phyloP scores from a whole-genome alignment of 2,113 vertebrate species.

The Macrotus californicus region DNA sequence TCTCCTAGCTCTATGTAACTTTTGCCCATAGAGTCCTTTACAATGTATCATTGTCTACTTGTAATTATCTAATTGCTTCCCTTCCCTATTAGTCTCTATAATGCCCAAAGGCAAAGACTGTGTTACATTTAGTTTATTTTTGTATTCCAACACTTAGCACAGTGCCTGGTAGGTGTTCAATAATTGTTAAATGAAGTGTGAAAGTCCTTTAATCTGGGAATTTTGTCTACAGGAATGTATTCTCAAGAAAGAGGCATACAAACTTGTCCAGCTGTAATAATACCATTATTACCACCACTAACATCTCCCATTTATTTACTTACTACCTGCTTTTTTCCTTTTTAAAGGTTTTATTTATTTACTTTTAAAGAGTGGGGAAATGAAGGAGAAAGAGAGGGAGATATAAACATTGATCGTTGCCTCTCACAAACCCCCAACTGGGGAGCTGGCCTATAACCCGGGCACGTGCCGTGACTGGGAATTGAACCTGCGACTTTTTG shows the following conservation, averaged over 20 bases:
- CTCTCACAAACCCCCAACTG: too few relatives aligned
- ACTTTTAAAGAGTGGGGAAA: too few relatives aligned
- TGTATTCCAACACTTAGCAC: background rate
- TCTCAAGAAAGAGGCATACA: background rate
- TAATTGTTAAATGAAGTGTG: background rate
- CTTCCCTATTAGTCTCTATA: background rate
- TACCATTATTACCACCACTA: background rate
- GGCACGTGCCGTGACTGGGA: too few relatives aligned
- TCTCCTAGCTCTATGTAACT: background rate
- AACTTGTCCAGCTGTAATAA: background rate
- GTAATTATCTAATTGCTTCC: background rate
- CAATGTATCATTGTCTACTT: background rate
- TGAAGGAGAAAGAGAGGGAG: too few relatives aligned
- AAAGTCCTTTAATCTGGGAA: background rate
- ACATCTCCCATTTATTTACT: background rate
- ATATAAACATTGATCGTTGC: too few relatives aligned
- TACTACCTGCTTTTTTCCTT: background rate
- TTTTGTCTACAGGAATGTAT: constrained; percentile 3
- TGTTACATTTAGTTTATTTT: background rate
- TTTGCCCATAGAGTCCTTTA: background rate
- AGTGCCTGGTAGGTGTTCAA: background rate
- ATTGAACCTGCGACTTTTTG: too few relatives aligned
- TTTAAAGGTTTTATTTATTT: too few relatives aligned
- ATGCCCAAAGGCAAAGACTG: background rate
- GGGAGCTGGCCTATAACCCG: too few relatives aligned